Percentiles rank a stretch among this genome's conserved stretches.
Conservation (phyloP, 2,797 vertebrate species). For the Cheirogaleus major region DNA sequence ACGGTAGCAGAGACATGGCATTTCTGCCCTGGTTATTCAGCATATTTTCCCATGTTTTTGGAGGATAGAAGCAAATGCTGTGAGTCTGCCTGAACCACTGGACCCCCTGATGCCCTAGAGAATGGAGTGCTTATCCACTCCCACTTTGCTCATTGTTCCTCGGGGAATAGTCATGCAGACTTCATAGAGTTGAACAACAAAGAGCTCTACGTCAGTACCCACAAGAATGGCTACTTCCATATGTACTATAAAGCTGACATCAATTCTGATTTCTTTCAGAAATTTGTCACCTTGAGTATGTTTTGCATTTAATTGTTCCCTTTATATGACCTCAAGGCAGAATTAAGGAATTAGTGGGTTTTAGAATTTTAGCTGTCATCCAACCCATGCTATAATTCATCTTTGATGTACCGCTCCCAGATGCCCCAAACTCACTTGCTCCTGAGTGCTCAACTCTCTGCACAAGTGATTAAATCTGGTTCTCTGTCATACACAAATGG, state of each 20-base stretch:
- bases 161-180: not conserved
- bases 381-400: not conserved
- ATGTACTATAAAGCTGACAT: not conserved
- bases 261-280: not conserved
- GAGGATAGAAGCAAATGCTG: not conserved
- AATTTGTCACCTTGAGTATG: not conserved
- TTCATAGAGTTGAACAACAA: not conserved
- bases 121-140: not conserved
- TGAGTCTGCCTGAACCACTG: not conserved
- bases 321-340: not conserved
- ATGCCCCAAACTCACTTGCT: not conserved
- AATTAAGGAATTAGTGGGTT: not conserved
- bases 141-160: not conserved
- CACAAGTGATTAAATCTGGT: not conserved
- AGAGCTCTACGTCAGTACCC: not conserved
- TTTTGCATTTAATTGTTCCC: not conserved
- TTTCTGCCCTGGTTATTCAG: not conserved
- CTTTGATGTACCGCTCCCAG: not conserved
- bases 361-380: constrained; percentile 9
- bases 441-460: not conserved
- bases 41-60: not conserved
- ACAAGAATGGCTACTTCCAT: not conserved
- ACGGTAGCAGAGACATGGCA: accelerated
- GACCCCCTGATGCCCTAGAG: too few species aligned
- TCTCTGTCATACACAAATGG: not conserved